phyloP scores from a whole-genome alignment of 2,888 invertebrate species.

The Drosophila kuntzei region DNA sequence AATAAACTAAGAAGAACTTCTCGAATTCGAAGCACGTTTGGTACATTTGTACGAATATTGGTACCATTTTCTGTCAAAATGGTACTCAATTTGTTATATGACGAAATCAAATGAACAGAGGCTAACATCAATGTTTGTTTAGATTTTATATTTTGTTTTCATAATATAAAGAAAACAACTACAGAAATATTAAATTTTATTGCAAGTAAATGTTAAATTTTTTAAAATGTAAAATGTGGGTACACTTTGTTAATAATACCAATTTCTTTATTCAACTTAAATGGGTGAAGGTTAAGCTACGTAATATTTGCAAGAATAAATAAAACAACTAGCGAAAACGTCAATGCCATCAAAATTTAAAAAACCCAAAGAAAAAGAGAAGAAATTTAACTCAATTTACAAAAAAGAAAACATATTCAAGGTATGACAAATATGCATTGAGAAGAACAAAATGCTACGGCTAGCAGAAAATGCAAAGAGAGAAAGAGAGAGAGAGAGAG shows the following conservation, averaged over 20 bases:
- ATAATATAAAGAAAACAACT: background rate
- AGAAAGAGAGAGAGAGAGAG: slow-evolving; percentile 17
- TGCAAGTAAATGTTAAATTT: background rate
- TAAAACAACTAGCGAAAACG: slow-evolving; percentile 37
- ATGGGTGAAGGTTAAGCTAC: slow-evolving; percentile 73
- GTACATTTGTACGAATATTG: background rate
- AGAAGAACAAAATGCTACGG: slow-evolving; percentile 61
- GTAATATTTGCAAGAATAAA: slow-evolving; percentile 46
- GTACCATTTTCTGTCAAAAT: background rate
- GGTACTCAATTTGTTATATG: background rate
- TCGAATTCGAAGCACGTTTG: background rate
- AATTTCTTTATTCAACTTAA: slow-evolving; percentile 34
- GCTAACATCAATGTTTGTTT: background rate
- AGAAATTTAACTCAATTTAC: slow-evolving; percentile 36
- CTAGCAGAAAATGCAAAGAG: slow-evolving; percentile 52
- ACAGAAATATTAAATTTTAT: background rate
- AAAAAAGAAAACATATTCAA: slow-evolving; percentile 58
- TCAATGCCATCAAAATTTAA: slow-evolving; percentile 30
- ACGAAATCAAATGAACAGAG: background rate
- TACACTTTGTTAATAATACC: background rate
- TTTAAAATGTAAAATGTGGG: background rate
- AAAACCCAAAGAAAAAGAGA: slow-evolving; percentile 16
- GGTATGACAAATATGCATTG: slow-evolving; percentile 69
- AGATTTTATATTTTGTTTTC: background rate
- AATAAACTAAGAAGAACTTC: background rate